phyloP scores from a whole-genome alignment of 1,140 invertebrate genomes.

The Belonocnema kinseyi region DNA sequence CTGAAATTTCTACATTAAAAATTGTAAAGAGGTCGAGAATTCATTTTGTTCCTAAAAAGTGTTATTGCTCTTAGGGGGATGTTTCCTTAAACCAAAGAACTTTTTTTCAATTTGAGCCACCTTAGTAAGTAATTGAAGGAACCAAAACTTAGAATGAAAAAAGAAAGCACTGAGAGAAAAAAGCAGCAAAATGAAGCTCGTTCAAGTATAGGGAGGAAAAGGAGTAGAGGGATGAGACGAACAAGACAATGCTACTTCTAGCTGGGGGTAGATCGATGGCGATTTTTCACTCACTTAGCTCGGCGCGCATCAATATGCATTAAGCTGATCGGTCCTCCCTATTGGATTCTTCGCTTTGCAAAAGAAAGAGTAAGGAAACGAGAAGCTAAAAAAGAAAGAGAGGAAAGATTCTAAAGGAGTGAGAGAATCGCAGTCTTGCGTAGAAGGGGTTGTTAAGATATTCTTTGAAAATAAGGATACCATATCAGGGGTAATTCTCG shows the following conservation, averaged over 20 bases:
- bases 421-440: slow-evolving; percentile 46
- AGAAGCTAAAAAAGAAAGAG: slow-evolving; percentile 42
- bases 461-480: slow-evolving; percentile 69
- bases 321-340: slow-evolving; percentile 74
- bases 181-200: slow-evolving; percentile 27
- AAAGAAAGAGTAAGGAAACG: slow-evolving; percentile 52
- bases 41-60: too few species aligned
- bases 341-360: slow-evolving; percentile 62
- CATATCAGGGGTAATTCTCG: slow-evolving; percentile 68
- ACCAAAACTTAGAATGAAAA: slow-evolving; percentile 27
- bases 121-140: neutral
- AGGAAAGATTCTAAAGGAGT: slow-evolving; percentile 41
- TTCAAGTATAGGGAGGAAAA: slow-evolving; percentile 27
- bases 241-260: slow-evolving; percentile 41
- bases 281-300: slow-evolving; percentile 76
- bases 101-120: neutral
- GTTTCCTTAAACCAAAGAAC: neutral
- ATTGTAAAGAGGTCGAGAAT: too few species aligned
- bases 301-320: slow-evolving; percentile 75
- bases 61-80: neutral
- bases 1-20: too few species aligned
- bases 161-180: slow-evolving; percentile 20
- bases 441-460: slow-evolving; percentile 65
- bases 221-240: neutral
- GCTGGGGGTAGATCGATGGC: slow-evolving; percentile 70